Evolutionary conservation across 2,113 vertebrate genomes (phyloP), one percentile per base, ranked within the genome.

Genomic region (Cyphomyrus plagiostoma): DNA sequence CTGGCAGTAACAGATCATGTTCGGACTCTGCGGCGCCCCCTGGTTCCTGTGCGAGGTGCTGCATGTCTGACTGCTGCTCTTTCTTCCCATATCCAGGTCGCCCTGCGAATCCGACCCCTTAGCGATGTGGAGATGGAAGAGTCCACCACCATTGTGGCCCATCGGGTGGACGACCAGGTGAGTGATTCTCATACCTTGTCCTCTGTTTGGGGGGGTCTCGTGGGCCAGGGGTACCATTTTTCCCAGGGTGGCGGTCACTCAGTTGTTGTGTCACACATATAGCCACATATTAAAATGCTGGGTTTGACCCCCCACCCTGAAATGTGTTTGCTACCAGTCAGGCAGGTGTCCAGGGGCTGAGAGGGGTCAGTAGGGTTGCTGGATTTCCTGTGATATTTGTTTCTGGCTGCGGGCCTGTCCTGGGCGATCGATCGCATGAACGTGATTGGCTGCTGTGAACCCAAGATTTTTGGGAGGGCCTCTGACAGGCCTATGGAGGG

Each of bases 151-250:
- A 94, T 97, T 50, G 96, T 98, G 30, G 97, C 97, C 88, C 97
- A 97, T 92, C 94, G 96, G 93, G 90, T 98, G 90, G 97, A 97
- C 0, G 95, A 98, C 35, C 97, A 98, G 97, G 98, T 99, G 94
- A 35, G 90, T 21, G 19, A 30, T 26, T 56, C 49, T 56, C n/a
- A 26, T 13, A 15, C 42, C 11, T 9, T 48, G 26, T 42, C 8
- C 52, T 52, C 70, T 45, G 58, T 19, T 77, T 42, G 35, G 19
- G 45, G 90, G 21, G 23, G 3, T 23, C 56, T n/a, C 23, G 0
- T 62, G 56, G 56, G 23, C 8, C 56, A 62, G 66, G n/a, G n/a
- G 62, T 30, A 30, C 62, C 26, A 1, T 70, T 13, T 70, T n/a
- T n/a, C n/a, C 10, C n/a, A 30, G 62, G 62, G 11, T 30, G 62